These are phyloP conservation scores for Vidua chalybeata DNA, from an alignment of 2,113 vertebrate species.

Conservation along the genomic window DNA sequence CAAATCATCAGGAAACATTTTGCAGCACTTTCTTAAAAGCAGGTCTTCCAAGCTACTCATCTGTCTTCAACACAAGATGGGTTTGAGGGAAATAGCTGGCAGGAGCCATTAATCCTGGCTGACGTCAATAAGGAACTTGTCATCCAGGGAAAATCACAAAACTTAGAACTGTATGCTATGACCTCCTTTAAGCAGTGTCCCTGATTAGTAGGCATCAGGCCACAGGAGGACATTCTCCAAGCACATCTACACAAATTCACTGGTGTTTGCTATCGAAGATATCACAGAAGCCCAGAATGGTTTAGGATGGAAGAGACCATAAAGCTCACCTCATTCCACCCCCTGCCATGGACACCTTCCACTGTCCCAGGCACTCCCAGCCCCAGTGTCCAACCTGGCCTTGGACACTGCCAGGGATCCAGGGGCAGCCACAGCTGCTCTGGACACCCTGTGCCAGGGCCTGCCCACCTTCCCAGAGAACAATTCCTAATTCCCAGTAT, in stretches of 20 bases:
- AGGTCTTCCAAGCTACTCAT: neutral
- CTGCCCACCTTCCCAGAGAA: neutral
- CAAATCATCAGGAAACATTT: neutral
- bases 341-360: neutral
- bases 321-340: fast-evolving
- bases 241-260: neutral
- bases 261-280: neutral
- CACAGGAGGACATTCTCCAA: neutral
- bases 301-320: neutral
- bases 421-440: neutral
- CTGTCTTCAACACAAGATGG: neutral
- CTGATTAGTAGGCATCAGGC: neutral
- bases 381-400: fast-evolving
- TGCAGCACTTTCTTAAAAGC: neutral
- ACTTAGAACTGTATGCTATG: neutral
- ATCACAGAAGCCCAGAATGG: neutral
- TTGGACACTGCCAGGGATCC: neutral
- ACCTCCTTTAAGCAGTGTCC: neutral
- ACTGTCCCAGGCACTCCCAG: neutral
- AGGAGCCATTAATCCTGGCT: slow-evolving; percentile 7
- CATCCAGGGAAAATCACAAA: neutral
- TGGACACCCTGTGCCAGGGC: neutral
- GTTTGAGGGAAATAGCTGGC: neutral
- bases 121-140: slow-evolving; percentile 30
- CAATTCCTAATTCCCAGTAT: fast-evolving